phyloP scores from a whole-genome alignment of 2,888 invertebrate genomes.

The Drosophila seclusa region DNA sequence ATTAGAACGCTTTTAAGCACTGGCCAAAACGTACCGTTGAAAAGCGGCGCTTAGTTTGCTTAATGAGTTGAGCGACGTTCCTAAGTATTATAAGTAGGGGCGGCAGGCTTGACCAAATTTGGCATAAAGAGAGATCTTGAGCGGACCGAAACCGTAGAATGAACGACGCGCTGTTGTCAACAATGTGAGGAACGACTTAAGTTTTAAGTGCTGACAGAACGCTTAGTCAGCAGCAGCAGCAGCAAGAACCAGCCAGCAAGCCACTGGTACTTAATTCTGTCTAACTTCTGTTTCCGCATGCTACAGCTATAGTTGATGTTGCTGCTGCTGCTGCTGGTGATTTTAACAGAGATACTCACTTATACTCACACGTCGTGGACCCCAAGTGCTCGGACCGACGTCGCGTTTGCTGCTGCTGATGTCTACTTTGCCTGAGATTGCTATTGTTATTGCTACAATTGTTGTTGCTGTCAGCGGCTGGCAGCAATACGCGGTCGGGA shows the following conservation, averaged over 20 bases:
- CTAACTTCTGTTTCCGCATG: constrained; percentile 42
- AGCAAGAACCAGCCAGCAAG: not conserved
- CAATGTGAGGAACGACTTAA: constrained; percentile 45
- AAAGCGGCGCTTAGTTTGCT: constrained; percentile 69
- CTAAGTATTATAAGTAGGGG: constrained; percentile 67
- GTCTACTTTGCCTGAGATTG: constrained; percentile 37
- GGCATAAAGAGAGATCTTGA: constrained; percentile 45
- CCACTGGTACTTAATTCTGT: constrained; percentile 29
- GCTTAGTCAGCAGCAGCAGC: constrained; percentile 59
- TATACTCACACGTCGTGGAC: constrained; percentile 83
- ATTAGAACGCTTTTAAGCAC: constrained; percentile 47
- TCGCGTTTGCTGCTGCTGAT: constrained; percentile 48
- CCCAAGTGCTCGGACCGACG: constrained; percentile 82
- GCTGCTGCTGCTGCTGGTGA: not conserved
- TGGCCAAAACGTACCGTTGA: constrained; percentile 24
- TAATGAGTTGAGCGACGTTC: constrained; percentile 54
- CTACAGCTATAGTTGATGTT: not conserved
- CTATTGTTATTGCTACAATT: constrained; percentile 53
- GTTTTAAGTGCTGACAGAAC: constrained; percentile 70
- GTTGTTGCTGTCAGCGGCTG: constrained; percentile 66
- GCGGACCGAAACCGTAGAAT: constrained; percentile 14
- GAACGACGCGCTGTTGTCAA: constrained; percentile 15
- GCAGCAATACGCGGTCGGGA: constrained; percentile 80
- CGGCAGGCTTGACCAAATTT: constrained; percentile 75
- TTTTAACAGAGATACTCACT: constrained; percentile 76